Evolutionary conservation across 2,888 invertebrate species (phyloP).

Genomic region (Oasisia sp.): DNA sequence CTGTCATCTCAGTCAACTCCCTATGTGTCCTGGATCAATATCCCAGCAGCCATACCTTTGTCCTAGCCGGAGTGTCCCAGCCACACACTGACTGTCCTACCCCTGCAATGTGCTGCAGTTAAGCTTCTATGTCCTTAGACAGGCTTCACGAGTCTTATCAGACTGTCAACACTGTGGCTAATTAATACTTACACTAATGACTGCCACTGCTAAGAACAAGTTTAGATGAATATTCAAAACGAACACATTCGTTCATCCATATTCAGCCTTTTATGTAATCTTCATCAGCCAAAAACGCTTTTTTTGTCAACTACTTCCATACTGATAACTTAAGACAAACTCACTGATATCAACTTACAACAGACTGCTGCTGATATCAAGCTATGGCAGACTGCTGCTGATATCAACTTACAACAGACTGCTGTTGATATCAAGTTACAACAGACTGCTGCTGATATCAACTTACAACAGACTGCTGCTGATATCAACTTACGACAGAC

Average conservation of each 20-base stretch:
- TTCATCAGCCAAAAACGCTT: no score
- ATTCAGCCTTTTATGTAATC: no score
- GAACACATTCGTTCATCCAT: no score
- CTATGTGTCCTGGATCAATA: not conserved
- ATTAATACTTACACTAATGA: not conserved
- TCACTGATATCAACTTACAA: no score
- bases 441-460: not conserved
- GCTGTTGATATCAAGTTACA: no score
- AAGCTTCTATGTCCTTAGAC: not conserved
- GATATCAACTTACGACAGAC: constrained; percentile 5
- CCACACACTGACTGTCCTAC: not conserved
- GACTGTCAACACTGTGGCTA: not conserved
- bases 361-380: no score
- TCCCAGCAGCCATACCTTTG: not conserved
- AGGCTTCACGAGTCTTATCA: not conserved
- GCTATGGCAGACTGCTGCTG: no score
- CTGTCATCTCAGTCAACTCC: not conserved
- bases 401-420: no score
- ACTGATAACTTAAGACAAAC: no score
- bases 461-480: constrained; percentile 13
- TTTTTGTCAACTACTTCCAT: no score
- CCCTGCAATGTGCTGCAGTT: not conserved
- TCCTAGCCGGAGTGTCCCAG: not conserved
- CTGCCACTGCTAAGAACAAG: not conserved
- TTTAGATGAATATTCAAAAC: constrained; percentile 1